Evolutionary conservation across 2,113 vertebrate genomes (phyloP).

Genomic region (Electrona antarctica): DNA sequence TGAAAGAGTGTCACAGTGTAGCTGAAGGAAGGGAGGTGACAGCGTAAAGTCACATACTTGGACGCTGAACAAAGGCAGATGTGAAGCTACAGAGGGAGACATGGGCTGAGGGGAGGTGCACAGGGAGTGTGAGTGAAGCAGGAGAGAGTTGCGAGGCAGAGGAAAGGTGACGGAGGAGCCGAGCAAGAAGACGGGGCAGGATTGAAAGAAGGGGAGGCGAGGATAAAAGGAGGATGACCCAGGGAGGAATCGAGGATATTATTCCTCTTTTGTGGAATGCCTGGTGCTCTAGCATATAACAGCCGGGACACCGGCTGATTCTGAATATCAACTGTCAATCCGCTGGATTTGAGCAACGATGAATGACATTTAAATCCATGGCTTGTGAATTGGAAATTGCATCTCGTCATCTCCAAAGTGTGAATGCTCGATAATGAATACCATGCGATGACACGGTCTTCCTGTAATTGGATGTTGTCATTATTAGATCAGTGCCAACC

Average conservation of each 20-base stretch:
- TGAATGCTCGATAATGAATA: conserved; percentile 6
- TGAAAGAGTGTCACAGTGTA: conserved; percentile 8
- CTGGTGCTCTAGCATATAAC: conserved; percentile 25
- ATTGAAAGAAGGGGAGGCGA: conserved; percentile 34
- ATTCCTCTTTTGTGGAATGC: conserved; percentile 36
- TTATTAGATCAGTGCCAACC: conserved; percentile 2
- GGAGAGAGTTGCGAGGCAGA: conserved; percentile 14
- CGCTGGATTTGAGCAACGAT: conserved; percentile 29
- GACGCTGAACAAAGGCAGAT: too few relatives aligned
- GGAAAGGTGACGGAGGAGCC: conserved; percentile 10
- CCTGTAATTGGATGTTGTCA: conserved; percentile 10
- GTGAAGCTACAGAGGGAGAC: too few relatives aligned
- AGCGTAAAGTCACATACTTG: background rate
- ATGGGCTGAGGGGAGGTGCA: too few relatives aligned
- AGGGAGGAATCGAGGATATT: conserved; percentile 21
- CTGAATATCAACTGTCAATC: conserved; percentile 57
- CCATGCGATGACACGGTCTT: background rate
- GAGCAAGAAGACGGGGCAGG: conserved; percentile 27
- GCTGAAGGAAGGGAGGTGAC: conserved; percentile 3
- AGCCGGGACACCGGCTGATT: conserved; percentile 39
- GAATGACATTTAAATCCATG: conserved; percentile 59
- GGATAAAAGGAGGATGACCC: conserved; percentile 15
- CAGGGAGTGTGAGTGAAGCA: conserved; percentile 14
- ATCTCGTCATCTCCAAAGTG: conserved; percentile 27
- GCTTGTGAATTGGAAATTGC: conserved; percentile 23